Base-by-base conservation (phyloP, 2,797 vertebrate genomes). In the Manis javanica region DNA sequence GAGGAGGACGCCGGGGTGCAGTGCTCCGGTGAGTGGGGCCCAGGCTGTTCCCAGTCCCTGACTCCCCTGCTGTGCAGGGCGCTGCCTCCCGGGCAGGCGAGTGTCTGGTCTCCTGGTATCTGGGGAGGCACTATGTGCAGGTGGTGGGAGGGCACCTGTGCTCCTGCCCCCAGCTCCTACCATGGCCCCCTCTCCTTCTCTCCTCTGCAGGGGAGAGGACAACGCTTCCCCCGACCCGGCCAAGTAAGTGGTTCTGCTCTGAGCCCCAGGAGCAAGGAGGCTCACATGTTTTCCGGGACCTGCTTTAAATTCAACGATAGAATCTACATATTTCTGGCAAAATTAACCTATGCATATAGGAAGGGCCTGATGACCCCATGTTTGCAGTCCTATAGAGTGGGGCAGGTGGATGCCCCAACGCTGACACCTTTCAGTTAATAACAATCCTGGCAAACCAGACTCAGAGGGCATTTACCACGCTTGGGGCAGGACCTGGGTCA, bases 1-100 rank as follows among this genome's bases (percentile, higher is more conserved):
- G 97, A 98, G 71, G 97, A 98, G 88, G 98, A 98, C 0, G 97
- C 97, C 74, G 97, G 97, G 2, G 97, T 98, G 90, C 87, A 82
- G 55, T 96, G 89, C 39, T 78, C 93, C 6, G 88, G 89, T 92
- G 51, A 96, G 95, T 37, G 31, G 31, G 10, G 42, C 42, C 42
- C 42, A 46, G 42, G 42, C 42, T 46, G 8, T 1, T 46, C 42
- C 42, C 10, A n/a, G 42, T 69, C 26, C 26, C 39, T 15, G 29
- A 31, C 13, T 18, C 13, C 37, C 21, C 21, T 34, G 34, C 13
- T 51, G 4, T 18, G 57, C 13, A 53, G 42, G 42, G 37, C 26
- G 12, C 55, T 79, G 21, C 15, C 19, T 59, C 5, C 6, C 26
- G 34, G 18, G 14, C n/a, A n/a, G 7, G 6, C 6, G 59, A 2